Base-by-base conservation (phyloP, 1,140 invertebrate species). In the Cyclina sinensis region DNA sequence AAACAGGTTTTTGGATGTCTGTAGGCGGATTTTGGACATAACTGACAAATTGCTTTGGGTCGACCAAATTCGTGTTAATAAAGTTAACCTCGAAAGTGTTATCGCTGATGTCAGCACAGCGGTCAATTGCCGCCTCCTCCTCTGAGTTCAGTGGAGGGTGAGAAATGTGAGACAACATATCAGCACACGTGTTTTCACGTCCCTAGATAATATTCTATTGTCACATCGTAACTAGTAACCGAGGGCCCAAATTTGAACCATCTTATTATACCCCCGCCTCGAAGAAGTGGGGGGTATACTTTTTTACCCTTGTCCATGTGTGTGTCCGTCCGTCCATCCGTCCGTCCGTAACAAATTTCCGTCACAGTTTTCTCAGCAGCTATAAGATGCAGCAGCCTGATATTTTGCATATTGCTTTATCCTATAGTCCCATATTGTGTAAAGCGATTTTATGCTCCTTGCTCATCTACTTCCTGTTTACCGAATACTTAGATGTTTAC, bases 131-230 rank as follows among this genome's bases (percentile, higher is more conserved):
- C 16, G 2, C 30, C 11, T 51, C 73, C 9, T 24, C n/a, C 27
- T 76, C 12, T 14, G 9, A 4, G 21, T 4, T 73, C 35, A 73
- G 21, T 39, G 68, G 2, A 14, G 35, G 1, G 27, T 76, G 39
- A 3, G 30, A 5, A 7, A 76, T 76, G 24, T 73, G 57, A 32
- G 46, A 57, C 11, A 86, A 37, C 70, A 86, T 35, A 51, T 86
- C 84, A 0, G 73, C 84, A 27, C 43, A 46, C 3, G 30, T 68
- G 35, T 85, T 85, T 12, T n/a, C 48, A 16, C 16, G 4, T 1
- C 83, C 68, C 4, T 21, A 11, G 14, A 85, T 43, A n/a, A 24
- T 70, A 85, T 24, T 57, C 24, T 14, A 86, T 86, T 32, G 62
- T 30, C 27, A 48, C 65, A 48, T 78, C 30, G 43, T 86, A 86